These are phyloP conservation scores for Harmothoe impar DNA, from an alignment of 2,888 invertebrate species.

Conservation along the genomic window DNA sequence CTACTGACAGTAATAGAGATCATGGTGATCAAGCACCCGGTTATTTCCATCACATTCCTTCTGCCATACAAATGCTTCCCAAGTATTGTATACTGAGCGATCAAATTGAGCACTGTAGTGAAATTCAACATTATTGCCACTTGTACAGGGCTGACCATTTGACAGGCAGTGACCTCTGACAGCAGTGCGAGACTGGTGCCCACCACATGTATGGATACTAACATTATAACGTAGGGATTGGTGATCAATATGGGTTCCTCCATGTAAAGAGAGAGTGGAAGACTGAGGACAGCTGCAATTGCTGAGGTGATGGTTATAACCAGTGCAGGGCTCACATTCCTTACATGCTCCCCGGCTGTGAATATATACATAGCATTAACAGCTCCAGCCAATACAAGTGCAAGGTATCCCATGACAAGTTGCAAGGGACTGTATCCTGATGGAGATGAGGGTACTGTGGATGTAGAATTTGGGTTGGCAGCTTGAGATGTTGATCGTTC, in stretches of 20 bases:
- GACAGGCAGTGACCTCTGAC: background rate
- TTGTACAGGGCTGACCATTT: background rate
- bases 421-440: background rate
- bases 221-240: background rate
- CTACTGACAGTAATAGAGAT: background rate
- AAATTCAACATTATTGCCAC: background rate
- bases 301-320: background rate
- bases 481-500: background rate
- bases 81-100: background rate
- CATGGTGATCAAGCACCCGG: background rate
- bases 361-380: background rate
- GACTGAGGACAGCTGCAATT: background rate
- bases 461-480: background rate
- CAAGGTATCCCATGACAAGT: background rate
- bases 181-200: background rate
- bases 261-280: background rate
- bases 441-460: background rate
- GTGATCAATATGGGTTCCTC: background rate
- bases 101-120: background rate
- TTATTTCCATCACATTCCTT: constrained; percentile 6
- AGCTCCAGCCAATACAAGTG: background rate
- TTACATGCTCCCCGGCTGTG: background rate
- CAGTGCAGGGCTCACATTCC: background rate
- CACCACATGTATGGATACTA: background rate
- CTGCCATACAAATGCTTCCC: background rate